These are phyloP conservation scores for Cynopterus sphinx DNA, from an alignment of 2,797 vertebrate genomes.

Conservation along the genomic window DNA sequence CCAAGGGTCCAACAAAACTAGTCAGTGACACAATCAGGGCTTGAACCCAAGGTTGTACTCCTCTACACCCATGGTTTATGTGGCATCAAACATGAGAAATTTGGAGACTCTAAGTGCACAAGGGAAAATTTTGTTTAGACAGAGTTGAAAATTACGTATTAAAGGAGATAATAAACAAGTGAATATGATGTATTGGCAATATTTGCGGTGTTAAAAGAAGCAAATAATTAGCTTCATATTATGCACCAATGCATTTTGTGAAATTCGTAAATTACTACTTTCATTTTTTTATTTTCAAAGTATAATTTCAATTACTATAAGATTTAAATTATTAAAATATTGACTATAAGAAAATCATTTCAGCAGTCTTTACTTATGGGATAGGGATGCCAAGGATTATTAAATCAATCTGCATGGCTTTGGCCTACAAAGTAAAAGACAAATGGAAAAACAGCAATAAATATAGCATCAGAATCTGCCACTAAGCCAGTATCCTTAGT, in stretches of 20 bases:
- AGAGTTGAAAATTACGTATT: neutral
- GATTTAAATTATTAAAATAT: conserved; percentile 51
- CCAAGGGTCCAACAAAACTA: neutral
- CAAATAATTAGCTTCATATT: conserved; percentile 3
- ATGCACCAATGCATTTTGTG: neutral
- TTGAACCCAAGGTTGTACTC: neutral
- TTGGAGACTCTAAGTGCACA: neutral
- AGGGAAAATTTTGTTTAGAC: neutral
- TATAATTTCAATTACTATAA: neutral
- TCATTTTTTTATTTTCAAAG: conserved; percentile 9
- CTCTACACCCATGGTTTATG: neutral
- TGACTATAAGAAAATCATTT: conserved; percentile 4
- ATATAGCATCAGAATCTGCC: neutral
- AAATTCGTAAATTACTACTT: conserved; percentile 39
- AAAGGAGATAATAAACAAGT: neutral
- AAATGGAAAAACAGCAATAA: neutral
- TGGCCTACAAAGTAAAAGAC: neutral
- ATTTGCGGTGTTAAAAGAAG: neutral
- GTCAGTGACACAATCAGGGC: neutral
- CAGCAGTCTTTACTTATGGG: neutral
- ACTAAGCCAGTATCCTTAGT: neutral
- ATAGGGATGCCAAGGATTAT: neutral
- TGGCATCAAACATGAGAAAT: neutral
- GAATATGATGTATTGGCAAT: neutral
- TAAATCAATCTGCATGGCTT: neutral